A percentile compares a stretch with the other conserved stretches of the same genome.
Conservation (phyloP, 2,113 vertebrate genomes). For the Chunga burmeisteri region DNA sequence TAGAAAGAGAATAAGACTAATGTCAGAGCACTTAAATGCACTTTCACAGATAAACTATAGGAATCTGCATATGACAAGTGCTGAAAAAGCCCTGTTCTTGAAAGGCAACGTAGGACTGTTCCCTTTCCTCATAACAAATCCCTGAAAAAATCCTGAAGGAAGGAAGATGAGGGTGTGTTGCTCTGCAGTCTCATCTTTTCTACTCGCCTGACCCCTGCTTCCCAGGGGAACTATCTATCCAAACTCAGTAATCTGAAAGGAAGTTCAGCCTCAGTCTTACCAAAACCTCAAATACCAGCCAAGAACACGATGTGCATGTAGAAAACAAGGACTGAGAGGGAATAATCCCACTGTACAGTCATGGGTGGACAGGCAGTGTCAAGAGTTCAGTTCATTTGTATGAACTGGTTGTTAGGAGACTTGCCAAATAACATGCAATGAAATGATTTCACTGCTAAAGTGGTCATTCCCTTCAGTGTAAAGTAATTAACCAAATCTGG, state of each 20-base stretch:
- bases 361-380: background rate
- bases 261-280: background rate
- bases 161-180: background rate
- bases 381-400: background rate
- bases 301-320: background rate
- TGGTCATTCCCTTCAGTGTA: background rate
- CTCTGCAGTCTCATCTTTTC: background rate
- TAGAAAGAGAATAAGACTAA: background rate
- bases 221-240: background rate
- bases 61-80: background rate
- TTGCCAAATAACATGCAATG: background rate
- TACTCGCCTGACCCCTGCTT: background rate
- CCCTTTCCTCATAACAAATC: background rate
- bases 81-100: accelerated
- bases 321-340: background rate
- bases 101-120: background rate
- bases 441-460: background rate
- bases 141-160: background rate
- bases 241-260: background rate
- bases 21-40: background rate
- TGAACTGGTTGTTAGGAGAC: background rate
- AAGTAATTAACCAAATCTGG: background rate
- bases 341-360: background rate
- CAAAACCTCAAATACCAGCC: background rate
- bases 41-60: background rate